phyloP scores from a whole-genome alignment of 2,797 vertebrate genomes.

The Numenius phaeopus region DNA sequence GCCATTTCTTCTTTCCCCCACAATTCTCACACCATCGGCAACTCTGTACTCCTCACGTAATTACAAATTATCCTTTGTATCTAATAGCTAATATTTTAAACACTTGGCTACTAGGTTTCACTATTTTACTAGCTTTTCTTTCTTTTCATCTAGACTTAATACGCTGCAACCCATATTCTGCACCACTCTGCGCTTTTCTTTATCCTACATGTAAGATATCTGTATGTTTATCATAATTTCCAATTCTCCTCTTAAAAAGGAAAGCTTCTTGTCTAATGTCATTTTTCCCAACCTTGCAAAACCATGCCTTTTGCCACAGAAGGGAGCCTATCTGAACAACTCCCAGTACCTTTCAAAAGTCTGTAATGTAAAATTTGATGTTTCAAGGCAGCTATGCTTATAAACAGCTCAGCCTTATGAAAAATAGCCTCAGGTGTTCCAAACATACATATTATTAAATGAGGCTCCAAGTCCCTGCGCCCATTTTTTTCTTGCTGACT shows the following conservation, averaged over 20 bases:
- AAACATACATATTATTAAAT: background rate
- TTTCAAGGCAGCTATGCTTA: background rate
- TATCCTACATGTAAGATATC: background rate
- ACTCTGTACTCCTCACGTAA: background rate
- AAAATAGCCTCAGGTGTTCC: background rate
- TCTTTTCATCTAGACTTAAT: background rate
- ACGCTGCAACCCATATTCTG: background rate
- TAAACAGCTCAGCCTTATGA: background rate
- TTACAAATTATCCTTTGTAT: background rate
- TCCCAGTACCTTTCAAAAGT: background rate
- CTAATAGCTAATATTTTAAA: background rate
- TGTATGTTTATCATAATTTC: background rate
- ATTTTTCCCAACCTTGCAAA: background rate
- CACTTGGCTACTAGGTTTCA: background rate
- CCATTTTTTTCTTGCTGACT: background rate
- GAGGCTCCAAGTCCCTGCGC: background rate
- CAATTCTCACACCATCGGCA: accelerated
- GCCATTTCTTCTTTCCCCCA: background rate
- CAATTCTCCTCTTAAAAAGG: background rate
- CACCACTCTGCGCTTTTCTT: background rate
- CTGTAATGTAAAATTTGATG: background rate
- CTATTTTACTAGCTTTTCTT: background rate
- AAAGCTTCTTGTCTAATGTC: background rate
- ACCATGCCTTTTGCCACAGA: background rate
- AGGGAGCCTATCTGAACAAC: background rate